Base-by-base conservation (phyloP, 2,888 invertebrate genomes). In the Machimus rusticus region DNA sequence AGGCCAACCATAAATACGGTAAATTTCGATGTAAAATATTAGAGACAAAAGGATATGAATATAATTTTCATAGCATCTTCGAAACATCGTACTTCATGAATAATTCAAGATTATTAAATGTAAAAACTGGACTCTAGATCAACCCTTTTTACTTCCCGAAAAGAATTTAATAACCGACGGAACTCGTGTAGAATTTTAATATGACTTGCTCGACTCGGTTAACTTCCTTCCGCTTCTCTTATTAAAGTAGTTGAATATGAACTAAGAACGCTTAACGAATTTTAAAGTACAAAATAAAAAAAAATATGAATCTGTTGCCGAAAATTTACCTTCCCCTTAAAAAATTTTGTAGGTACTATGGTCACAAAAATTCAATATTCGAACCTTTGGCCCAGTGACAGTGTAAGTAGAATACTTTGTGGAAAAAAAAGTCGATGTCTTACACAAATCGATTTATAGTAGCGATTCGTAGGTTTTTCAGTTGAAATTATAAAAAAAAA, bases 101-200 rank as follows among this genome's bases (percentile, higher is more conserved):
- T 82, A 57, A 82, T 82, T 82, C 82, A 82, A 14, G 37, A 82
- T 82, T 57, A 57, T 57, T 66, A 51, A 31, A 55, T 51, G 82
- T 82, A 19, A 66, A 82, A 82, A 82, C 55, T 57, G 78, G 43
- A 82, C 82, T 82, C 19, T 37, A 66, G 57, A 51, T 37, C 23
- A 82, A 82, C 66, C 82, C 82, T 57, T 82, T 46, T 51, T n/a
- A 66, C 66, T 66, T 23, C n/a, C 66, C 51, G 12, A 37, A 82
- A 82, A 82, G 66, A 82, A 82, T 82, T 82, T 82, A 82, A 82
- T 82, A 82, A 82, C 82, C 82, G 19, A 82, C 51, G 16, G 82
- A 57, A 66, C 57, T 34, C 57, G n/a, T 57, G 37, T 31, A 82
- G 82, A 82, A 82, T 66, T 82, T 57, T 82, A 82, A 82, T 82